phyloP scores from a whole-genome alignment of 2,888 invertebrate species.

The Apamea sordens region DNA sequence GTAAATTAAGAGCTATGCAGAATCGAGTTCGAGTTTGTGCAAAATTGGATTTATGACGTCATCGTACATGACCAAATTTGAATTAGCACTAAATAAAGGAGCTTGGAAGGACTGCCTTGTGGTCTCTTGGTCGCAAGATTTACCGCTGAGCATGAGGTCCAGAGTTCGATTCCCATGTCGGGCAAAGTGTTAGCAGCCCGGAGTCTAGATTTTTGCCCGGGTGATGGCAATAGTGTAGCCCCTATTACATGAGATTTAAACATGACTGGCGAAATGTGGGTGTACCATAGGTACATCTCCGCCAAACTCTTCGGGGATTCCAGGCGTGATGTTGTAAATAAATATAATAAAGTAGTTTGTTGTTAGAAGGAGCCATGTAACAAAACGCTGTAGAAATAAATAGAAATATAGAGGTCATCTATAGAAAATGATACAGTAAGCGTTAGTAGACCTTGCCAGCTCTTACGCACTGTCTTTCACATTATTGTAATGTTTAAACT shows the following conservation, averaged over 20 bases:
- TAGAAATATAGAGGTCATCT: conserved; percentile 33
- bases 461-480: conserved; percentile 42
- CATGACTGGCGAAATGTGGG: too few species aligned
- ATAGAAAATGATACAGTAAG: conserved; percentile 43
- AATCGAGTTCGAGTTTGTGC: conserved; percentile 17
- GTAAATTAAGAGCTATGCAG: conserved; percentile 26
- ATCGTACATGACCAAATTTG: conserved; percentile 28
- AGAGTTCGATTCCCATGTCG: too few species aligned
- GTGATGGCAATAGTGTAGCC: too few species aligned
- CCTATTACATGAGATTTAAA: too few species aligned
- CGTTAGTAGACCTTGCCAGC: conserved; percentile 41
- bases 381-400: not conserved
- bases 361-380: conserved; percentile 3
- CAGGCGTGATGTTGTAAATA: not conserved
- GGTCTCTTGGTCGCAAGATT: too few species aligned
- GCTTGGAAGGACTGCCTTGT: too few species aligned
- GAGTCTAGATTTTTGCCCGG: too few species aligned
- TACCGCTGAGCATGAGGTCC: too few species aligned
- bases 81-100: conserved; percentile 13
- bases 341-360: conserved; percentile 8
- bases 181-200: too few species aligned
- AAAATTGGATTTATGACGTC: conserved; percentile 34
- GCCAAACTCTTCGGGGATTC: not conserved
- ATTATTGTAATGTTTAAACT: conserved; percentile 28
- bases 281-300: too few species aligned